phyloP scores from a whole-genome alignment of 1,140 invertebrate genomes.

The Drosophila seguyi region DNA sequence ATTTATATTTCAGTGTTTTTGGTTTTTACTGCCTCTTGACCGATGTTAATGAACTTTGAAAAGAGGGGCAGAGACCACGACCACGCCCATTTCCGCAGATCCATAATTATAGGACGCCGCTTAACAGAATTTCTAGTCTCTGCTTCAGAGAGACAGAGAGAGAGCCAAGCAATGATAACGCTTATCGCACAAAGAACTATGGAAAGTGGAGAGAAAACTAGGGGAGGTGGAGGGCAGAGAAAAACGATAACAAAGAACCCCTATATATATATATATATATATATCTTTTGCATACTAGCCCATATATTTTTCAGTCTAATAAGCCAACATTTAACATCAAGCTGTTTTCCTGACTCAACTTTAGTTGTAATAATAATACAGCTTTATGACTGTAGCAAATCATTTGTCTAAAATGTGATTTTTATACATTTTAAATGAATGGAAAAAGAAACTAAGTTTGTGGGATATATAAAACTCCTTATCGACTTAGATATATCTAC shows the following conservation, averaged over 20 bases:
- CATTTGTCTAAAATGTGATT: neutral
- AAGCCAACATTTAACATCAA: neutral
- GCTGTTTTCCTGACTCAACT: neutral
- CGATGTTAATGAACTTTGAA: slow-evolving; percentile 39
- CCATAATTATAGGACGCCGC: slow-evolving; percentile 16
- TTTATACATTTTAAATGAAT: neutral
- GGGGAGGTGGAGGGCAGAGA: neutral
- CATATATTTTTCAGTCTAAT: neutral
- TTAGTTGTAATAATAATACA: neutral
- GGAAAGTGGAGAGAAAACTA: slow-evolving; percentile 8
- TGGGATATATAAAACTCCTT: neutral
- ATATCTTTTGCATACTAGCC: neutral
- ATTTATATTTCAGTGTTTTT: neutral
- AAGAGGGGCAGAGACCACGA: neutral
- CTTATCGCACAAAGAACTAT: slow-evolving; percentile 18
- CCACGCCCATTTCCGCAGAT: slow-evolving; percentile 37
- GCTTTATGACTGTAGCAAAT: neutral
- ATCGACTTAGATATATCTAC: neutral
- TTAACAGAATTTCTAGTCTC: slow-evolving; percentile 4
- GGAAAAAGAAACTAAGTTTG: neutral
- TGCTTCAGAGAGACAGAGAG: neutral
- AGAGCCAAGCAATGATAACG: slow-evolving; percentile 40
- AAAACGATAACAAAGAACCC: slow-evolving; percentile 13
- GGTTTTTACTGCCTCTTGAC: neutral
- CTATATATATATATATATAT: neutral